Evolutionary conservation across 2,113 vertebrate genomes (phyloP).

Genomic region (Synchiropus splendidus): DNA sequence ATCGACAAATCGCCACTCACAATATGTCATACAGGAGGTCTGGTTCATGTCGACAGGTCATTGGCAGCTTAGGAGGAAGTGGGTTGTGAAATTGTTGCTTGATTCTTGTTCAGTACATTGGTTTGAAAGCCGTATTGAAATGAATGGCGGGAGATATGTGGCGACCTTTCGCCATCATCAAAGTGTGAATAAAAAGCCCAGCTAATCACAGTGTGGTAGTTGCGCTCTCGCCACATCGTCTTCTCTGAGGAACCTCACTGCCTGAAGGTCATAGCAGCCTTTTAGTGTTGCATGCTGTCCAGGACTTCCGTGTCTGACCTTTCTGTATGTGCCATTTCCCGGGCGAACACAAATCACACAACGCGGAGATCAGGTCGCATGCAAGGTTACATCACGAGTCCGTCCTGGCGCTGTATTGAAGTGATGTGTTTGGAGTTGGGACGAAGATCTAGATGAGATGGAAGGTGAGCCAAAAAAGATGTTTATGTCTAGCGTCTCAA

Average conservation of each 20-base stretch:
- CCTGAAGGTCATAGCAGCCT: conserved; percentile 56
- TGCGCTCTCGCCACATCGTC: conserved; percentile 38
- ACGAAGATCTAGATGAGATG: too few relatives aligned
- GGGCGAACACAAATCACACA: conserved; percentile 29
- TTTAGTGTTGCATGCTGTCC: conserved; percentile 38
- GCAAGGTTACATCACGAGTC: conserved; percentile 28
- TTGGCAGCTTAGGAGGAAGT: too few relatives aligned
- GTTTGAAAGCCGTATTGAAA: too few relatives aligned
- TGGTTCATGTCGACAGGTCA: too few relatives aligned
- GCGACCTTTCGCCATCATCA: conserved; percentile 18
- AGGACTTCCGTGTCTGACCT: conserved; percentile 50
- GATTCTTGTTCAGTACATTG: too few relatives aligned
- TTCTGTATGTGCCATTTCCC: conserved; percentile 41
- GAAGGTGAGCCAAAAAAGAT: too few relatives aligned
- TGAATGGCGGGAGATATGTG: conserved; percentile 1
- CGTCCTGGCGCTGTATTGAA: too few relatives aligned
- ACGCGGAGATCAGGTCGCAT: conserved; percentile 10
- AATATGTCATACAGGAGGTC: too few relatives aligned
- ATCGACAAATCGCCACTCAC: too few relatives aligned
- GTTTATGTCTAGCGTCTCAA: too few relatives aligned
- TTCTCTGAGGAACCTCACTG: conserved; percentile 36
- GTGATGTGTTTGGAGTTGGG: too few relatives aligned
- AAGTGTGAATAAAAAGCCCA: conserved; percentile 29
- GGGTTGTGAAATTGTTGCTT: too few relatives aligned
- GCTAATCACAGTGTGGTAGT: conserved; percentile 29